Conservation (phyloP, 2,797 vertebrate species). For the Sebastes goodei region DNA sequence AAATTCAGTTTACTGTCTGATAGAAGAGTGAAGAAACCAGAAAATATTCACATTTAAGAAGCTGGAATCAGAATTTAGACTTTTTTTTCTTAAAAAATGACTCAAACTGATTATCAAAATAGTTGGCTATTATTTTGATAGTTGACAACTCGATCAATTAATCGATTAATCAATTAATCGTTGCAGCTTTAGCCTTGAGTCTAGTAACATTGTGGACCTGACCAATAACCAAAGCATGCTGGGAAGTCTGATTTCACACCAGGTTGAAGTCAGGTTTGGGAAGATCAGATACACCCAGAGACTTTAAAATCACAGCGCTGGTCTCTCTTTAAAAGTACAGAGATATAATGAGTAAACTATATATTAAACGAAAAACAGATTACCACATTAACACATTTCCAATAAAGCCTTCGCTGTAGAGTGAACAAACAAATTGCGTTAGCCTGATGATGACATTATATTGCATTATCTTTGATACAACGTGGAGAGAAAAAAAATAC, state of each 20-base stretch:
- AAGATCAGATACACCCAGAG: too few relatives aligned
- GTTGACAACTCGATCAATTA: too few relatives aligned
- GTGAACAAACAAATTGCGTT: conserved; percentile 10
- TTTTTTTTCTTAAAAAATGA: too few relatives aligned
- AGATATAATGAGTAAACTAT: neutral
- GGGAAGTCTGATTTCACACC: neutral
- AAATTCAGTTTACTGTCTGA: too few relatives aligned
- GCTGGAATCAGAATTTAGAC: too few relatives aligned
- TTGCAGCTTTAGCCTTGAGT: neutral
- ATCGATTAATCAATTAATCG: too few relatives aligned
- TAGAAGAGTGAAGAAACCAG: too few relatives aligned
- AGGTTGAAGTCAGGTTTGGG: too few relatives aligned
- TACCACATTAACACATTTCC: neutral
- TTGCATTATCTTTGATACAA: conserved; percentile 16
- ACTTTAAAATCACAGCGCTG: neutral
- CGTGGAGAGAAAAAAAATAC: neutral
- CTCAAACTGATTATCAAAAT: too few relatives aligned
- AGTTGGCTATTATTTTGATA: too few relatives aligned
- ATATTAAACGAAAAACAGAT: conserved; percentile 1
- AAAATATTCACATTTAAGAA: too few relatives aligned
- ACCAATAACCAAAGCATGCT: neutral
- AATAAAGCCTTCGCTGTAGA: neutral
- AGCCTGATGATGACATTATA: conserved; percentile 1
- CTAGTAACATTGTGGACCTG: neutral
- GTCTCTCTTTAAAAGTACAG: neutral